Evolutionary conservation across 64 coral and sea anemone genomes (phyloP).

Genomic region (Actinia tenebrosa): DNA sequence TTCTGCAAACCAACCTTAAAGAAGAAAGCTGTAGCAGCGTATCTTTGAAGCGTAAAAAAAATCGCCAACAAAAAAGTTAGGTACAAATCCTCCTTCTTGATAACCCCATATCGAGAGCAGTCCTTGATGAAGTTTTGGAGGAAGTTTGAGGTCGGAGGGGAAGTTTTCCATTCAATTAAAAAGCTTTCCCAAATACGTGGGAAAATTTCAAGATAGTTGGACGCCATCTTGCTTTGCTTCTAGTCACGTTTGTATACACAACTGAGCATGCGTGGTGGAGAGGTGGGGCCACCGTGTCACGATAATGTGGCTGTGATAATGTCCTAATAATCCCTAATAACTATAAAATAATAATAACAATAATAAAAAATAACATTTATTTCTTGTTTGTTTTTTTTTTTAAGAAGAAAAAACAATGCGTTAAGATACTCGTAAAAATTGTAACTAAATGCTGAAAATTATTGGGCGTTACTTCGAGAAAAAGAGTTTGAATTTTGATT

Average conservation of each 20-base stretch:
- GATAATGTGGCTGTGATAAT: too few species aligned
- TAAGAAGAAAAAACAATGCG: too few species aligned
- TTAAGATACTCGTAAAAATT: too few species aligned
- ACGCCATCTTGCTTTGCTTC: slow-evolving; percentile 50
- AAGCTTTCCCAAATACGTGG: slow-evolving; percentile 48
- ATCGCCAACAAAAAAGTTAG: slow-evolving; percentile 46
- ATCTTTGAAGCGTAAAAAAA: slow-evolving; percentile 63
- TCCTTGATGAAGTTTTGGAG: slow-evolving; percentile 63
- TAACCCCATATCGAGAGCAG: slow-evolving; percentile 43
- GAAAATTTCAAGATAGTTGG: slow-evolving; percentile 68
- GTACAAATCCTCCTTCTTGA: slow-evolving; percentile 41
- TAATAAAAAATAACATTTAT: too few species aligned
- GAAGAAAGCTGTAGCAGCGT: slow-evolving; percentile 28
- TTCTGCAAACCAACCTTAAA: slow-evolving; percentile 59
- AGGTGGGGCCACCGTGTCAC: slow-evolving; percentile 5
- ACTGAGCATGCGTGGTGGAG: slow-evolving; percentile 2
- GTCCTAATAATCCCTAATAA: too few species aligned
- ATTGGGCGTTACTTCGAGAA: too few species aligned
- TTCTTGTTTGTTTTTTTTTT: too few species aligned
- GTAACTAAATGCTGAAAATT: too few species aligned
- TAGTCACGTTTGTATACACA: neutral
- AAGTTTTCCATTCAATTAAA: slow-evolving; percentile 45
- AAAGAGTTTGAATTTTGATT: too few species aligned
- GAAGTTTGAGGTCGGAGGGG: slow-evolving; percentile 51
- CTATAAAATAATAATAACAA: too few species aligned